Base-by-base conservation (phyloP, 2,888 invertebrate species). In the Heliconius cydno region DNA sequence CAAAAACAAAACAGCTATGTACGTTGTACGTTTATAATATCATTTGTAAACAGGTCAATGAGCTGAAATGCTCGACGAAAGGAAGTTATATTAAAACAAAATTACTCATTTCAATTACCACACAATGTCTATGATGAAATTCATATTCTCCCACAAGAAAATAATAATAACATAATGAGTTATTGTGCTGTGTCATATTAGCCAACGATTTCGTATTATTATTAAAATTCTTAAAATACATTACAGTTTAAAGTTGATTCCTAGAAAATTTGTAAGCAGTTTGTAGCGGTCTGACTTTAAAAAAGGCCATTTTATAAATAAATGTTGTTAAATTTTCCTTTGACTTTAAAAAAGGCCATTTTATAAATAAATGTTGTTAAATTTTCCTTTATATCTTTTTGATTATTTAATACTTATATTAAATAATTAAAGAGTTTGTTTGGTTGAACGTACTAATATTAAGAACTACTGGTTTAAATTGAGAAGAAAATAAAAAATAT, bases 121-220 rank as follows among this genome's bases (percentile, higher is more conserved):
- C 28, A 66, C 66, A 66, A 66, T 30, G 30, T 66, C 30, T 66
- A 30, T 30, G 15, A 66, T 66, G 30, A 34, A 34, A 63, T 25
- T 60, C 13, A 63, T 63, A 25, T 25, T 63, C 25, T 25, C 25
- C 25, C 25, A 63, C 25, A 63, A 28, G 10, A 65, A n/a, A 25
- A 63, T 63, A n/a, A n/a, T n/a, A 25, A 63, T 63, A 63, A 65
- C 12, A 28, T 65, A 65, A 65, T 25, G 6, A 65, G 65, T 25
- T 25, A 25, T 65, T 65, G 65, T 65, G 15, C 65, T 65, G 28
- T 34, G 28, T 65, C 65, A 65, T 65, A 65, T 65, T 65, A 65
- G 65, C 13, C 13, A 65, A 65, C 65, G 15, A 25, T 25, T 28
- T 65, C 2, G 0, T 25, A 65, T 65, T 28, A 65, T 25, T 63